Conservation (phyloP, 2,797 vertebrate species). For the Botia almorhae region DNA sequence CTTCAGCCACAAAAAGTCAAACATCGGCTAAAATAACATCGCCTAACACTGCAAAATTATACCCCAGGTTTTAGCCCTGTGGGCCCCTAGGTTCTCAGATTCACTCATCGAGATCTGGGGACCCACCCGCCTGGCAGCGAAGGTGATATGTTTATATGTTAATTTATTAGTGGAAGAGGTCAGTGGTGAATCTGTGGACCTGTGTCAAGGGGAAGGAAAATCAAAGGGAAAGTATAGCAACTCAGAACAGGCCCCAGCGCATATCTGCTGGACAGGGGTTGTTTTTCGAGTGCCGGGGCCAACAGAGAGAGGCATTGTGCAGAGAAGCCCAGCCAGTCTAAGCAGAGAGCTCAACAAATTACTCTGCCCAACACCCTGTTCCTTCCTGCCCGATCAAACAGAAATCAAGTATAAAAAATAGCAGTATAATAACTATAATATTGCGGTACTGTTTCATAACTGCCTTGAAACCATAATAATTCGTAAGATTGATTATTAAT, state of each 20-base stretch:
- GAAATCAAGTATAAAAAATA: background rate
- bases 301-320: constrained; percentile 55
- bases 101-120: constrained; percentile 21
- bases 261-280: constrained; percentile 29
- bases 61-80: background rate
- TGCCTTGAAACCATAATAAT: background rate
- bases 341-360: background rate
- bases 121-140: constrained; percentile 21
- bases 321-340: constrained; percentile 5
- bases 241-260: constrained; percentile 25
- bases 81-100: constrained; percentile 32
- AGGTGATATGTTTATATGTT: constrained; percentile 39
- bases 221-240: constrained; percentile 52
- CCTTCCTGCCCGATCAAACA: constrained; percentile 4
- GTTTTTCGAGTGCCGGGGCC: constrained; percentile 31
- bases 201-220: constrained; percentile 36
- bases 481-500: background rate
- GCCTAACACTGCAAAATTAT: constrained; percentile 23
- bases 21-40: constrained; percentile 47
- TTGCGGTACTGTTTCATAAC: background rate
- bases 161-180: constrained; percentile 31
- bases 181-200: constrained; percentile 38
- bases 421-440: background rate
- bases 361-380: background rate
- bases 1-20: constrained; percentile 30